phyloP scores from a whole-genome alignment of 2,888 invertebrate species.

The Chymomyza caudatula region DNA sequence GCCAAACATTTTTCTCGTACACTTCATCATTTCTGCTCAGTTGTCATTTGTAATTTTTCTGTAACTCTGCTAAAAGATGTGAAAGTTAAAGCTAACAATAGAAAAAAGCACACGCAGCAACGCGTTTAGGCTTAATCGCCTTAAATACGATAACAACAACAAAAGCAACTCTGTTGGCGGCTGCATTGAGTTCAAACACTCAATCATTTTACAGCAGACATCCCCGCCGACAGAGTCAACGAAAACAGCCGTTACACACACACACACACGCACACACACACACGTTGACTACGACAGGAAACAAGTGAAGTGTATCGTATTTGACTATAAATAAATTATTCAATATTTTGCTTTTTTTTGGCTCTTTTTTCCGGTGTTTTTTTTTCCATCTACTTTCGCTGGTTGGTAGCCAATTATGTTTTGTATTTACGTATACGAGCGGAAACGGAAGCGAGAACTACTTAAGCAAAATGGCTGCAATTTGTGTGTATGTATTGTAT shows the following conservation, averaged over 20 bases:
- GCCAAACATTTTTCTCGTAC: not conserved
- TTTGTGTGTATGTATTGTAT: too few relatives aligned
- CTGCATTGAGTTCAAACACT: not conserved
- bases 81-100: not conserved
- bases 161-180: not conserved
- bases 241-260: not conserved
- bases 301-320: slow-evolving; percentile 1
- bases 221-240: not conserved
- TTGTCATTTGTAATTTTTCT: not conserved
- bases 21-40: not conserved
- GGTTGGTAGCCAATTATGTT: too few relatives aligned
- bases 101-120: not conserved
- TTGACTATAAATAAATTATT: not conserved
- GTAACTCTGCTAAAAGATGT: not conserved
- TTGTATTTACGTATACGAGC: too few relatives aligned
- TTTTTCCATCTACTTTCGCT: not conserved
- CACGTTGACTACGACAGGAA: not conserved
- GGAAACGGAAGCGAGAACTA: too few relatives aligned
- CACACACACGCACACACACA: not conserved
- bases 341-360: not conserved
- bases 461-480: too few relatives aligned
- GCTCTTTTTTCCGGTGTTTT: not conserved
- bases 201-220: not conserved
- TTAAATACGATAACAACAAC: not conserved
- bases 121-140: not conserved